Conservation (phyloP, 2,113 vertebrate genomes). For the Dryoscopus gambensis region DNA sequence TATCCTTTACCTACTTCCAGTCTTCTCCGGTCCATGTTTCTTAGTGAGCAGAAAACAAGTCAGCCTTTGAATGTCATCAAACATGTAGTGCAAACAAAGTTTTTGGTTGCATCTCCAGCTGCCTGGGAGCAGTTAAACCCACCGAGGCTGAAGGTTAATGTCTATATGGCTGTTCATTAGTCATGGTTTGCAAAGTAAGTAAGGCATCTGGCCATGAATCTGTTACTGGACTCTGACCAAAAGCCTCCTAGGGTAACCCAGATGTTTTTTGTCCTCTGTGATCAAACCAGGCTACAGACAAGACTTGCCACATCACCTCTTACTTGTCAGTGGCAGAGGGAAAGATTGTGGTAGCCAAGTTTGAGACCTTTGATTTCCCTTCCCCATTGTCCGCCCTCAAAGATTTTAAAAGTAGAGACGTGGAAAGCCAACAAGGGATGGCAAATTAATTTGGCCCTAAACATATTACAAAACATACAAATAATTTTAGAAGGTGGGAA, state of each 20-base stretch:
- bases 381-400: not conserved
- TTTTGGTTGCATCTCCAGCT: not conserved
- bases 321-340: not conserved
- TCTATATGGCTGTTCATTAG: not conserved
- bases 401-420: not conserved
- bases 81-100: not conserved
- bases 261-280: not conserved
- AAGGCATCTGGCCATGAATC: not conserved
- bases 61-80: not conserved
- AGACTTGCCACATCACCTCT: not conserved
- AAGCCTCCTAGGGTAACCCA: not conserved
- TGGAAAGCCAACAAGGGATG: not conserved
- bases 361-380: not conserved
- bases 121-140: not conserved
- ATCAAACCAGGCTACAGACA: not conserved
- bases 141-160: not conserved
- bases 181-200: not conserved
- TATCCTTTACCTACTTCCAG: accelerated
- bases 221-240: not conserved
- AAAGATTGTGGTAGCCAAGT: not conserved
- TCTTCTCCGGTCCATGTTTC: not conserved
- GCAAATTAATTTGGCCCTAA: not conserved
- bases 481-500: not conserved
- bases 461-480: not conserved
- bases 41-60: not conserved